phyloP scores from a whole-genome alignment of 2,888 invertebrate species.

The Altica lythri region DNA sequence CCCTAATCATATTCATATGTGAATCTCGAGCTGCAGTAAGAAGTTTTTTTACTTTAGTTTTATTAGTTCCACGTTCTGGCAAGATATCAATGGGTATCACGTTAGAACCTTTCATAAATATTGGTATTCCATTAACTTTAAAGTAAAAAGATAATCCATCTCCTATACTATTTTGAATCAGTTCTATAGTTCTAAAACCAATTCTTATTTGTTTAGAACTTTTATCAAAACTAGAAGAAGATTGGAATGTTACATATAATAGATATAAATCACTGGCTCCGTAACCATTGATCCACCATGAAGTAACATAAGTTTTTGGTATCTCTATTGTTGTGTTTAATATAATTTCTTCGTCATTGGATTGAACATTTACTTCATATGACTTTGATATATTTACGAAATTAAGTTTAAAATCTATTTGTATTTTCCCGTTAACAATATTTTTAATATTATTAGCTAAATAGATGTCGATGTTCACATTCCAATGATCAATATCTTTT shows the following conservation, averaged over 20 bases:
- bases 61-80: slow-evolving; percentile 71
- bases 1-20: slow-evolving; percentile 90
- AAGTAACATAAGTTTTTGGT: slow-evolving; percentile 55
- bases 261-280: slow-evolving; percentile 80
- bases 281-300: slow-evolving; percentile 97
- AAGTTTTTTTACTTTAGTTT: slow-evolving; percentile 65
- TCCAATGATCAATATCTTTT: slow-evolving; percentile 52
- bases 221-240: slow-evolving; percentile 46
- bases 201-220: slow-evolving; percentile 64
- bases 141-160: slow-evolving; percentile 83
- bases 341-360: slow-evolving; percentile 50
- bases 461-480: slow-evolving; percentile 55
- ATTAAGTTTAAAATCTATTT: slow-evolving; percentile 28
- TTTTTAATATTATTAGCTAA: slow-evolving; percentile 47
- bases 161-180: slow-evolving; percentile 69
- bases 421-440: slow-evolving; percentile 38
- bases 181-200: slow-evolving; percentile 85
- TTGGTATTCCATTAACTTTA: slow-evolving; percentile 78
- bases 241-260: slow-evolving; percentile 61
- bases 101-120: slow-evolving; percentile 95
- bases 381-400: slow-evolving; percentile 23
- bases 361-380: slow-evolving; percentile 2
- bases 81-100: slow-evolving; percentile 89
- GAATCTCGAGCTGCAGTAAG: slow-evolving; percentile 72
- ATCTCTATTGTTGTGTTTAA: slow-evolving; percentile 19